phyloP scores from a whole-genome alignment of 2,797 vertebrate species.

The Columba guinea region DNA sequence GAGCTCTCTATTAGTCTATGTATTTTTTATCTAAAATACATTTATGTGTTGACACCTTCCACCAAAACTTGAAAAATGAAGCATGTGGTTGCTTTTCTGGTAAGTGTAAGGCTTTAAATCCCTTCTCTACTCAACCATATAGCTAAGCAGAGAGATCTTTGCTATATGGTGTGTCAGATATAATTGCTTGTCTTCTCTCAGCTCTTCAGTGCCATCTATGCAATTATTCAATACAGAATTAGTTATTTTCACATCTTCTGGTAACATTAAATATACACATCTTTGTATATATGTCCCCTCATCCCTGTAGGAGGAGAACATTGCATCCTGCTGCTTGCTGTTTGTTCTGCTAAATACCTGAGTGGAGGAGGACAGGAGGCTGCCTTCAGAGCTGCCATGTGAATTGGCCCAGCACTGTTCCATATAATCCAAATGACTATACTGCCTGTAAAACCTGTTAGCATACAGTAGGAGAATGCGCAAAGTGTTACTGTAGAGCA shows the following conservation, averaged over 20 bases:
- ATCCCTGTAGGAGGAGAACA: neutral
- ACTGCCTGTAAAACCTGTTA: neutral
- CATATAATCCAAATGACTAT: neutral
- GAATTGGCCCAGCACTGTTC: neutral
- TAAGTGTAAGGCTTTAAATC: neutral
- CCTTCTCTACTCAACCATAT: neutral
- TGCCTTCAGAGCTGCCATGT: accelerated
- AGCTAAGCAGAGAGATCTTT: neutral
- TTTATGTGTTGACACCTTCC: neutral
- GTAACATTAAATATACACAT: neutral
- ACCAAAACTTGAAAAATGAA: neutral
- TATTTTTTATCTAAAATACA: neutral
- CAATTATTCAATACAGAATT: neutral
- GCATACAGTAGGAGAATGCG: neutral
- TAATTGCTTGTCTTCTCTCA: neutral
- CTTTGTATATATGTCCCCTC: neutral
- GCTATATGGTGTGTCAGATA: neutral
- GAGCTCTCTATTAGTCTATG: neutral
- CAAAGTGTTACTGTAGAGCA: neutral
- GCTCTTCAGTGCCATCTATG: neutral
- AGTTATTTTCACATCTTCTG: neutral
- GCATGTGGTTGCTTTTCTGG: neutral
- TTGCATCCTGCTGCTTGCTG: neutral
- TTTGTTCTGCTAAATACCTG: neutral
- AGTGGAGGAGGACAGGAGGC: neutral